Conservation (phyloP, 2,888 invertebrate genomes). For the Drosophila phalerata region DNA sequence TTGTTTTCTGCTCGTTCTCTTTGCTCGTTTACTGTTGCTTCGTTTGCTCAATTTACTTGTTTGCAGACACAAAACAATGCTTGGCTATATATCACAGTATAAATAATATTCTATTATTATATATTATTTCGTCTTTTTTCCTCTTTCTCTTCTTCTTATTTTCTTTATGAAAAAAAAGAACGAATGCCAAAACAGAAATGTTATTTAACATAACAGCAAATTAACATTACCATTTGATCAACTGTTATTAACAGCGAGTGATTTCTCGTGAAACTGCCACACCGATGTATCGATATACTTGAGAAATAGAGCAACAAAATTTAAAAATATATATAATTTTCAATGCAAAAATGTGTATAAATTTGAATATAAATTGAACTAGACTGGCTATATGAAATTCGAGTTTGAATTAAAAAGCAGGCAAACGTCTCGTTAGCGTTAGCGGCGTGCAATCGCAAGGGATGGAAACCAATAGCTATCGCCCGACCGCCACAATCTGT, state of each 20-base stretch:
- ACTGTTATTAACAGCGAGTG: slow-evolving; percentile 31
- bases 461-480: not conserved
- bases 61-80: slow-evolving; percentile 72
- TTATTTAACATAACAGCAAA: slow-evolving; percentile 58
- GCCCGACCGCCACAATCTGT: not conserved
- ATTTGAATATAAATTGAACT: not conserved
- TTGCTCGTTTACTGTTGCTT: slow-evolving; percentile 41
- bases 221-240: slow-evolving; percentile 49
- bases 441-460: slow-evolving; percentile 10
- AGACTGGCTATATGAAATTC: not conserved
- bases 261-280: not conserved
- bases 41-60: slow-evolving; percentile 59
- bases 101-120: slow-evolving; percentile 76
- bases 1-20: slow-evolving; percentile 27
- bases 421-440: not conserved
- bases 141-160: slow-evolving; percentile 65
- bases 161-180: slow-evolving; percentile 66
- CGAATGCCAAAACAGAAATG: slow-evolving; percentile 70
- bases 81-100: slow-evolving; percentile 77
- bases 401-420: slow-evolving; percentile 20
- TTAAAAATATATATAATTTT: not conserved
- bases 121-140: slow-evolving; percentile 76
- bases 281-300: not conserved
- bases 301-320: not conserved
- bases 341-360: slow-evolving; percentile 1